A percentile compares a stretch with the other conserved stretches of the same genome.
These are phyloP conservation scores for Tetragonisca angustula DNA, from an alignment of 2,888 invertebrate genomes.

Conservation along the genomic window DNA sequence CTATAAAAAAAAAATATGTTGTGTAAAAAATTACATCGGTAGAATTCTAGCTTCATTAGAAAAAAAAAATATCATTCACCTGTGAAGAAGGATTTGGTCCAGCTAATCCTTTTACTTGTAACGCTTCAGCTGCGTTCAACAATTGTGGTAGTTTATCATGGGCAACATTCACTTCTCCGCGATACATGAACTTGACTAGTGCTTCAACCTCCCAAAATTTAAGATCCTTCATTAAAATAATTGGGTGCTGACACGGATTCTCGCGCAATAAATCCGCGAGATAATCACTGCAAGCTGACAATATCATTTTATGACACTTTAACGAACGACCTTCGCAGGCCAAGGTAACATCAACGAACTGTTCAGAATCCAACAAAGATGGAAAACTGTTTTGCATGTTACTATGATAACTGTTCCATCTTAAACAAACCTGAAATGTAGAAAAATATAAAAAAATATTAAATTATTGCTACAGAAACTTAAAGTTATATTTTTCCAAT, in stretches of 20 bases:
- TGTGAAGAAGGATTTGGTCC: constrained; percentile 81
- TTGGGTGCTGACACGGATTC: constrained; percentile 94
- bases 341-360: constrained; percentile 94
- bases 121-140: constrained; percentile 92
- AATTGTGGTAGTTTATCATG: constrained; percentile 93
- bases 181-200: constrained; percentile 95
- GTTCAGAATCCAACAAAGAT: constrained; percentile 90
- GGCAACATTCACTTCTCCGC: constrained; percentile 94
- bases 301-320: constrained; percentile 94
- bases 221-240: constrained; percentile 93
- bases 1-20: constrained; percentile 48
- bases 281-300: constrained; percentile 94
- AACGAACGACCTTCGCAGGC: constrained; percentile 94
- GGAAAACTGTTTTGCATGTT: constrained; percentile 92
- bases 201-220: constrained; percentile 93
- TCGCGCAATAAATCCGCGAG: constrained; percentile 92
- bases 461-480: not conserved
- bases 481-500: not conserved
- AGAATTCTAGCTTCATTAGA: not conserved
- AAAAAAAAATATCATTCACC: constrained; percentile 60
- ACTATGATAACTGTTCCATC: constrained; percentile 93
- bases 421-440: constrained; percentile 88
- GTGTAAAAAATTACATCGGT: not conserved
- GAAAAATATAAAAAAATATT: not conserved
- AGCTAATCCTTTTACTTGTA: constrained; percentile 90